Conservation (phyloP, 1,140 invertebrate genomes). For the Yoshiicerus persimilis region DNA sequence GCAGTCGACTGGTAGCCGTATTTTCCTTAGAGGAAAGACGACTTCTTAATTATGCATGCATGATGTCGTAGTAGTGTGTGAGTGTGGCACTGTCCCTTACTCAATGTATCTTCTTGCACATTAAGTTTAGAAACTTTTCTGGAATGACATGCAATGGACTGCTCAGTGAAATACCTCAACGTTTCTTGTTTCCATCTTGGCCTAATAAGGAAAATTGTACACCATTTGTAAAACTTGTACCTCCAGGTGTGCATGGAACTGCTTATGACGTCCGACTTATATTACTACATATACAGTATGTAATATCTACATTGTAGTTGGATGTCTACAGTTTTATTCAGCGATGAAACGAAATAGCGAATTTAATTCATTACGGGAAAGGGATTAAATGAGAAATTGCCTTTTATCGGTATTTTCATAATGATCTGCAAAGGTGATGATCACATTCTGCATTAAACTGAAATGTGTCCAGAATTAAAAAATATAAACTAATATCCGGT, state of each 20-base stretch:
- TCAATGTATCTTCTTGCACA: not conserved
- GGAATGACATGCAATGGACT: not conserved
- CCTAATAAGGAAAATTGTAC: not conserved
- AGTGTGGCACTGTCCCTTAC: too few species aligned
- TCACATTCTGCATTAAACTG: too few species aligned
- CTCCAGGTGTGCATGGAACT: not conserved
- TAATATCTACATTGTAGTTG: not conserved
- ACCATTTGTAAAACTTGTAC: not conserved
- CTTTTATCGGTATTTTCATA: too few species aligned
- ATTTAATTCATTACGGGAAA: too few species aligned
- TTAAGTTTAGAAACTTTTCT: not conserved
- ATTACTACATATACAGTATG: not conserved
- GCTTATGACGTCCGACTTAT: not conserved
- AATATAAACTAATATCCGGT: too few species aligned
- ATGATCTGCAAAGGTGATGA: too few species aligned
- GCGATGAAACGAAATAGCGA: too few species aligned
- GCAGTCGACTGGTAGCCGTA: not conserved
- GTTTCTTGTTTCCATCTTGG: not conserved
- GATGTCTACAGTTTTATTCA: too few species aligned
- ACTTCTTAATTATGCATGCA: not conserved
- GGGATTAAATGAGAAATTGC: too few species aligned
- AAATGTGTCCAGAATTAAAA: too few species aligned
- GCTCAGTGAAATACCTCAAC: too few species aligned
- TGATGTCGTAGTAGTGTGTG: not conserved
- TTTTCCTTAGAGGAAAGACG: not conserved